A percentile compares a stretch with the other conserved stretches of the same genome.
These are phyloP conservation scores for Zoanthus solanderi DNA, from an alignment of 92 coral and sea anemone genomes.

Conservation along the genomic window DNA sequence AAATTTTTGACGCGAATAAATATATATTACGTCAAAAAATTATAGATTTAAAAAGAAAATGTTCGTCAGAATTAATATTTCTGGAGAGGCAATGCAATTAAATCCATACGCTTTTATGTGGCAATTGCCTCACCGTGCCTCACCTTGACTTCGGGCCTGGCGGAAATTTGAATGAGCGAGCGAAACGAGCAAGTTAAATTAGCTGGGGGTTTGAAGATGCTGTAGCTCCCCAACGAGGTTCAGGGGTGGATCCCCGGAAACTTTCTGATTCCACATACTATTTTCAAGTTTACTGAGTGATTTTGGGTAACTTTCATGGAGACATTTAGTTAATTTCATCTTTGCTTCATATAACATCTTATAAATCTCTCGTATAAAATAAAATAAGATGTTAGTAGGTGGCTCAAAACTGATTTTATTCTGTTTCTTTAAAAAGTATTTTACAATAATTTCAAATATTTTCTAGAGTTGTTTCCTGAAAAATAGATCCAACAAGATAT, in stretches of 20 bases:
- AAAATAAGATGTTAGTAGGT: constrained; percentile 6
- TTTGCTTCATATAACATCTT: constrained; percentile 6
- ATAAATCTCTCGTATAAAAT: constrained; percentile 4
- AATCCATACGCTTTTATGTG: constrained; percentile 4
- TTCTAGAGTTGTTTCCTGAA: constrained; percentile 4
- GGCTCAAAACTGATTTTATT: constrained; percentile 6
- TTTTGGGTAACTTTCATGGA: neutral
- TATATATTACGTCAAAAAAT: constrained; percentile 1
- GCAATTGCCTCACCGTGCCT: constrained; percentile 8
- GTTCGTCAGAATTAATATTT: neutral
- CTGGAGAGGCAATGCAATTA: constrained; percentile 1
- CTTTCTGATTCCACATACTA: neutral
- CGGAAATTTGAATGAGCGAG: constrained; percentile 2
- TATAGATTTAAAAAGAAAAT: neutral
- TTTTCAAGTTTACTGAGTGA: neutral
- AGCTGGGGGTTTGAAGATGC: constrained; percentile 1
- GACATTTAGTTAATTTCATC: neutral
- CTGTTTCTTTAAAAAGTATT: constrained; percentile 5
- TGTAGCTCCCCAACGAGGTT: neutral
- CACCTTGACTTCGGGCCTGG: neutral
- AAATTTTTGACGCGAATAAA: neutral
- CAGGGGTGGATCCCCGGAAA: neutral
- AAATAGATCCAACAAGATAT: constrained; percentile 6
- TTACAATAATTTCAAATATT: constrained; percentile 2
- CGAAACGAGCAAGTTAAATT: constrained; percentile 4